These are phyloP conservation scores for Pristionchus japonicus DNA, from an alignment of 2,888 invertebrate genomes.

Conservation along the genomic window DNA sequence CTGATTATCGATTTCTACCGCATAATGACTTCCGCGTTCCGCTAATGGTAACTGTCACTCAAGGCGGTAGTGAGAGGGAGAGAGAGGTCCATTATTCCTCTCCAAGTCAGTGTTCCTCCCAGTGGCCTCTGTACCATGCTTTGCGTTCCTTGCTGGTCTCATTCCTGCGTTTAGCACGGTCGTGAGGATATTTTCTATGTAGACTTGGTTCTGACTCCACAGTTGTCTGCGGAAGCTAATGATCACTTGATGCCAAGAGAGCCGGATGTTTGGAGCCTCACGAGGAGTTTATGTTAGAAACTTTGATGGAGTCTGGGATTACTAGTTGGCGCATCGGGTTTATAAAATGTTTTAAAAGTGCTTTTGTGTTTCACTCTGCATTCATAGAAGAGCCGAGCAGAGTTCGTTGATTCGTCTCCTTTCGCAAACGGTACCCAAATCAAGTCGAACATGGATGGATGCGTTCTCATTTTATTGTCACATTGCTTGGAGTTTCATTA, in stretches of 20 bases:
- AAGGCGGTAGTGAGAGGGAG: not conserved
- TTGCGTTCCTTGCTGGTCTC: not conserved
- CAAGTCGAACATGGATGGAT: too few species aligned
- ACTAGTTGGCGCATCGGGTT: not conserved
- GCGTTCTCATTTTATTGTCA: not conserved
- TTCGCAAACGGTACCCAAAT: too few species aligned
- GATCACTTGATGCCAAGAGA: not conserved
- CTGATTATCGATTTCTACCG: not conserved
- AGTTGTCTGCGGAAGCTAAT: not conserved
- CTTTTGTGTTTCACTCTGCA: too few species aligned
- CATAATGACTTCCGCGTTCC: not conserved
- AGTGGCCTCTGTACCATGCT: not conserved
- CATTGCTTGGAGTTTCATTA: not conserved
- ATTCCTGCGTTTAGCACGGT: not conserved
- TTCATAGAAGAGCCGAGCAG: too few species aligned
- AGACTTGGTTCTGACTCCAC: not conserved
- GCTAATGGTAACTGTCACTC: conserved; percentile 16
- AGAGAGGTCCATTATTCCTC: not conserved
- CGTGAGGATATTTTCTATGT: not conserved
- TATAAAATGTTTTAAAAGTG: not conserved
- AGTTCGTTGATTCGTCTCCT: too few species aligned
- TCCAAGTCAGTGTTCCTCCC: not conserved
- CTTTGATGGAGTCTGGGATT: not conserved
- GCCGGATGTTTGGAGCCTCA: conserved; percentile 3
- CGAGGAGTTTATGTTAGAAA: not conserved